Evolutionary conservation across 2,888 invertebrate genomes (phyloP), one percentile per base, ranked within the genome.

Genomic region (Scaptomyza flava): DNA sequence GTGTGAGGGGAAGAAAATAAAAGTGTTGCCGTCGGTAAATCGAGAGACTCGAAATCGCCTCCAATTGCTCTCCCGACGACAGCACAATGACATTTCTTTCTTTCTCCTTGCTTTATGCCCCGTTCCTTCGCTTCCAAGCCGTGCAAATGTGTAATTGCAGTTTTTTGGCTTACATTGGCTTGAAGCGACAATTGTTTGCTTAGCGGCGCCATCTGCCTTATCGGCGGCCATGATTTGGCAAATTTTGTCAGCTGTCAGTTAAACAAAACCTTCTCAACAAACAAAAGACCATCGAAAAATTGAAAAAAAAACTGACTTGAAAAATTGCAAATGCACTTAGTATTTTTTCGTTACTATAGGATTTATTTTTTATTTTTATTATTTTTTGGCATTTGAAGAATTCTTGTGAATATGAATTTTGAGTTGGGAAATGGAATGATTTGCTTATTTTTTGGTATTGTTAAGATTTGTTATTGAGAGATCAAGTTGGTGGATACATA

Each of bases 131-230:
- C 3, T 4, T n/a, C n/a, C 12, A 0, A 17, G 42, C 31, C 52
- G 61, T 61, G 63, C 77, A 65, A 78, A 69, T 81, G 68, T 81
- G 82, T 85, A 82, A 85, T 87, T 82, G 82, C 79, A 79, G 79
- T 57, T 41, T 30, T 38, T 20, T 45, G 43, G 34, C 36, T 58
- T 33, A 60, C 51, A 34, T 62, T 12, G 34, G 34, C 34, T 12
- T n/a, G 11, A 1, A 48, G 69, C 84, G 73, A 77, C 69, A 82
- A 81, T 84, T 78, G 81, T 81, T 84, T 72, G 75, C 72, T 69
- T 67, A 69, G 56, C 64, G 78, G 77, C 77, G 73, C 73, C 73
- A 59, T 41, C 60, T 60, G 2, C 12, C 14, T 38, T 5, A 7
- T 30, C 53, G 71, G 59, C 57, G 53, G 17, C 17, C 17, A 72